Evolutionary conservation across 1,140 invertebrate genomes (phyloP).

Genomic region (Drosophila willistoni): DNA sequence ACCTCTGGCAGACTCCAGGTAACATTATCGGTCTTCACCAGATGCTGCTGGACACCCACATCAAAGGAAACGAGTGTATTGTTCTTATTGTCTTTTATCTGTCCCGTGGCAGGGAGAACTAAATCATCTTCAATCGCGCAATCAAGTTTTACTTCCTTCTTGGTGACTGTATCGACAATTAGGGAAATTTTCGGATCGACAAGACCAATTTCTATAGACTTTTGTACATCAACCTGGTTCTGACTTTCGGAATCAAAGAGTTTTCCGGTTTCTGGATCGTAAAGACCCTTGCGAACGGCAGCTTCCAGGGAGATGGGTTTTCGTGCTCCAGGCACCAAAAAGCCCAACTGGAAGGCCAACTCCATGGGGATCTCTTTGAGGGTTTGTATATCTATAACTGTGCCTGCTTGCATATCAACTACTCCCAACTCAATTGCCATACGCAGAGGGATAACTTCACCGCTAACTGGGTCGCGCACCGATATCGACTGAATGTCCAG

Average conservation of each 20-base stretch:
- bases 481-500: conserved; percentile 90
- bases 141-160: conserved; percentile 88
- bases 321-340: conserved; percentile 87
- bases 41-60: conserved; percentile 87
- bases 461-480: conserved; percentile 88
- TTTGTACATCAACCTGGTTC: conserved; percentile 88
- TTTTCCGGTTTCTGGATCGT: conserved; percentile 88
- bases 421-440: conserved; percentile 91
- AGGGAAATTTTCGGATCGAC: conserved; percentile 93
- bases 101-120: conserved; percentile 88
- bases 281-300: conserved; percentile 88
- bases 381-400: conserved; percentile 88
- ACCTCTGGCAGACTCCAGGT: conserved; percentile 89
- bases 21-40: conserved; percentile 89
- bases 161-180: conserved; percentile 89
- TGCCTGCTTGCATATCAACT: conserved; percentile 89
- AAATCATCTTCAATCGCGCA: conserved; percentile 88
- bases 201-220: conserved; percentile 91
- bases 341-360: conserved; percentile 88
- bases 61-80: conserved; percentile 88
- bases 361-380: conserved; percentile 88
- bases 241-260: conserved; percentile 89
- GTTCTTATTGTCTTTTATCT: conserved; percentile 88
- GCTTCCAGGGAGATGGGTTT: conserved; percentile 91
- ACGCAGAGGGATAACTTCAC: conserved; percentile 88